A percentile compares a stretch with the other conserved stretches of the same genome.
Conservation (phyloP, 2,113 vertebrate species). For the Ploceus nigricollis region DNA sequence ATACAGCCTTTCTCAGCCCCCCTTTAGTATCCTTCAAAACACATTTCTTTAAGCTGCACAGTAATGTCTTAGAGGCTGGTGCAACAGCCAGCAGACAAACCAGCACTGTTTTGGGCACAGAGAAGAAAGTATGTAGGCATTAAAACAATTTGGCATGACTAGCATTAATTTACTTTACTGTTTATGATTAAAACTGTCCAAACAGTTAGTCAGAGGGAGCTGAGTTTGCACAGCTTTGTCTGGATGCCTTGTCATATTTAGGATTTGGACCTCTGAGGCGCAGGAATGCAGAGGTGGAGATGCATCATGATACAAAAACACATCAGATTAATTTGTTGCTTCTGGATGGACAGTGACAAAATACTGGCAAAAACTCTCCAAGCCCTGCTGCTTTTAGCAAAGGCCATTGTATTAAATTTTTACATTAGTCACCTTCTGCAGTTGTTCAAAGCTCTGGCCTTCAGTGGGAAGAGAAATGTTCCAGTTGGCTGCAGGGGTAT, state of each 20-base stretch:
- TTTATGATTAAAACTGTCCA: constrained; percentile 44
- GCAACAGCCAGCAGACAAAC: background rate
- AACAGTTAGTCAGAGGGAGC: background rate
- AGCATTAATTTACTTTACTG: background rate
- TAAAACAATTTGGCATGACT: background rate
- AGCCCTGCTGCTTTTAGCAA: background rate
- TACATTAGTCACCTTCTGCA: background rate
- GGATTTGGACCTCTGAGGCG: background rate
- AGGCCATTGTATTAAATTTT: background rate
- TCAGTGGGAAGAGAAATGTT: background rate
- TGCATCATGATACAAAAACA: background rate
- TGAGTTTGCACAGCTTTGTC: constrained; percentile 9
- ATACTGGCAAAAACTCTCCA: background rate
- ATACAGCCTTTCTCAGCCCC: background rate
- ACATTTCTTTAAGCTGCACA: background rate
- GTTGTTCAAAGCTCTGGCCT: background rate
- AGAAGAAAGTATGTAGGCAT: background rate
- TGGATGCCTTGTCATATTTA: constrained; percentile 4
- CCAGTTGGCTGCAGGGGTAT: background rate
- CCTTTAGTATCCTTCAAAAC: background rate
- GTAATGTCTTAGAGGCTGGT: background rate
- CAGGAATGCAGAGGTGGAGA: background rate
- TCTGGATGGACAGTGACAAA: background rate
- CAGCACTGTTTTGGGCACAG: background rate
- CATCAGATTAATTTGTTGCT: accelerated